Percentiles rank a stretch among this genome's conserved stretches.
Evolutionary conservation across 2,797 vertebrate genomes (phyloP).

Genomic region (Craterocephalus amniculus): DNA sequence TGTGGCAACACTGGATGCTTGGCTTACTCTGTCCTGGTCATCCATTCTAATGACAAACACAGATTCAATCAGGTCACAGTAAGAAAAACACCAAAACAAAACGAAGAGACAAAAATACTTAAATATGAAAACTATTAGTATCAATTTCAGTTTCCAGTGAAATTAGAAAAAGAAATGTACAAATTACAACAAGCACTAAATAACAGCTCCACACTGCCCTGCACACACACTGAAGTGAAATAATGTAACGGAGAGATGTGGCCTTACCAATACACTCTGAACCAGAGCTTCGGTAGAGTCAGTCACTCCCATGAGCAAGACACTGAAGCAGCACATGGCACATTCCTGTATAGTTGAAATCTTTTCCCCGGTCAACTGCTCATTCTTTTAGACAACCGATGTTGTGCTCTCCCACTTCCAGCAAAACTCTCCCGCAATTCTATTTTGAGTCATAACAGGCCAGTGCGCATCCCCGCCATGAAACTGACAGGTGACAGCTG

Average conservation of each 20-base stretch:
- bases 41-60: slow-evolving; percentile 82
- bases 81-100: slow-evolving; percentile 1
- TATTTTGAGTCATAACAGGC: slow-evolving; percentile 77
- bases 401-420: slow-evolving; percentile 45
- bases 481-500: slow-evolving; percentile 86
- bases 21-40: slow-evolving; percentile 86
- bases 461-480: slow-evolving; percentile 57
- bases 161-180: background rate
- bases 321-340: slow-evolving; percentile 30
- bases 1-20: slow-evolving; percentile 88
- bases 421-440: slow-evolving; percentile 66
- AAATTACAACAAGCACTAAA: background rate
- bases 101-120: background rate
- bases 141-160: background rate
- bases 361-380: slow-evolving; percentile 56
- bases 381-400: slow-evolving; percentile 35
- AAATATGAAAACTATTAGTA: background rate
- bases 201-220: background rate
- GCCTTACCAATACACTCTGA: slow-evolving; percentile 60
- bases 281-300: slow-evolving; percentile 26
- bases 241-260: slow-evolving; percentile 12
- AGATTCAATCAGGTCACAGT: slow-evolving; percentile 7
- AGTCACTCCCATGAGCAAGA: slow-evolving; percentile 52
- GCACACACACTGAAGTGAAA: slow-evolving; percentile 18
- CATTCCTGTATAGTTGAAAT: slow-evolving; percentile 56